Percentiles rank a stretch among this genome's conserved stretches.
Evolutionary conservation across 1,140 invertebrate genomes (phyloP).

Genomic region (Heliconius congener): DNA sequence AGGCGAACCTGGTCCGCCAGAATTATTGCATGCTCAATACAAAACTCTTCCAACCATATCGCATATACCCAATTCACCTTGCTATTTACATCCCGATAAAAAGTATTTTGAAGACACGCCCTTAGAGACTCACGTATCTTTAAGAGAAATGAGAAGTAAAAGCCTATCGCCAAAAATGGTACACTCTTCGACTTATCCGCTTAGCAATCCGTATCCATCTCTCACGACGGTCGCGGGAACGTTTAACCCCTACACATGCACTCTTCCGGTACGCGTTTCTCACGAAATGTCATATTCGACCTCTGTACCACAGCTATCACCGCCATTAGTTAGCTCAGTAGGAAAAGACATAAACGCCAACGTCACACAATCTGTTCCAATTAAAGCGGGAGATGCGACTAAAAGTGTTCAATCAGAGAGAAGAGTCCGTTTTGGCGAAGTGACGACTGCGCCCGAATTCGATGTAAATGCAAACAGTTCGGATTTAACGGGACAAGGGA

Average conservation of each 20-base stretch:
- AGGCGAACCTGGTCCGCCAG: constrained; percentile 63
- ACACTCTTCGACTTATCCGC: constrained; percentile 71
- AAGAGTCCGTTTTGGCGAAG: constrained; percentile 76
- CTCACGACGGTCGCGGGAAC: constrained; percentile 74
- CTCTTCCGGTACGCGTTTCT: constrained; percentile 55
- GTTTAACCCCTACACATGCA: constrained; percentile 72
- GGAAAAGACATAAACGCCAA: constrained; percentile 69
- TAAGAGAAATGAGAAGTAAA: constrained; percentile 61
- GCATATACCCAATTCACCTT: constrained; percentile 73
- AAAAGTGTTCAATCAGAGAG: constrained; percentile 72
- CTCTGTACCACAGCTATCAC: constrained; percentile 53
- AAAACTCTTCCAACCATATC: constrained; percentile 72
- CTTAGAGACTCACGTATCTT: constrained; percentile 49
- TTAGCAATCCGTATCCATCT: constrained; percentile 69
- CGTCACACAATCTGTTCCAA: constrained; percentile 57
- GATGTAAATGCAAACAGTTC: constrained; percentile 62
- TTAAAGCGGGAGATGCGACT: constrained; percentile 50
- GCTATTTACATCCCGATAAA: constrained; percentile 68
- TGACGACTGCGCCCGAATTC: constrained; percentile 62
- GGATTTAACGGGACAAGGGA: constrained; percentile 63
- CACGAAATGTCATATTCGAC: constrained; percentile 48
- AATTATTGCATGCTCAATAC: constrained; percentile 75
- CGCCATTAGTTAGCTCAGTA: constrained; percentile 52
- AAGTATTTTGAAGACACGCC: constrained; percentile 54
- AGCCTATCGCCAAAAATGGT: constrained; percentile 64